Evolutionary conservation across 2,888 invertebrate species (phyloP), one percentile per base, ranked within the genome.

Genomic region (Helobdella robusta): DNA sequence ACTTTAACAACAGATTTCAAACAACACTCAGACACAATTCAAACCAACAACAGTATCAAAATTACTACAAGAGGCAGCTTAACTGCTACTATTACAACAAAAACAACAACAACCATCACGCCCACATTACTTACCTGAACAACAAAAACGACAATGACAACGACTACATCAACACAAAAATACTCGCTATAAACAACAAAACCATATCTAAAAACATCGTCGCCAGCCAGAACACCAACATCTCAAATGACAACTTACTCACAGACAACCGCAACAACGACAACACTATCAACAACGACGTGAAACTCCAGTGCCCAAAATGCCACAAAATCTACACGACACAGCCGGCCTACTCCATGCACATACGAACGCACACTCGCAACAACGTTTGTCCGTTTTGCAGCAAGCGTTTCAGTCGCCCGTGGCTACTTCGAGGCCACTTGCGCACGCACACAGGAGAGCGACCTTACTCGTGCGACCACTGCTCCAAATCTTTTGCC

Each of bases 371-470:
- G 23, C 54, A 54, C 54, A 25, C 20, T 25, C 54, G 54, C 20
- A 54, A 28, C 28, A 54, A 30, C 23, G 54, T 54, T 30, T 54
- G 54, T 54, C 54, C 54, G 20, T 54, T 54, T 25, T 54, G 54
- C 28, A 30, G 54, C 18, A 54, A 54, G 23, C n/a, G 54, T 5
- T 54, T 54, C 54, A 54, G 54, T 20, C n/a, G 54, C 5, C 54
- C 54, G 28, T 54, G 54, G 54, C 54, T 54, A 5, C 54, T 54
- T 3, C 54, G 30, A 28, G 54, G 54, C 25, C 54, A 54, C 23
- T 3, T 54, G 20, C 54, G 54, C 25, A 54, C 54, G 20, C 54
- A 54, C 54, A 54, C 54, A 25, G 54, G 54, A 4, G 54, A 54
- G 30, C 23, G 30, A 20, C 54, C 54, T 4, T 54, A 54, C 8